Evolutionary conservation across 2,797 vertebrate genomes (phyloP).

Genomic region (Microchirus variegatus): DNA sequence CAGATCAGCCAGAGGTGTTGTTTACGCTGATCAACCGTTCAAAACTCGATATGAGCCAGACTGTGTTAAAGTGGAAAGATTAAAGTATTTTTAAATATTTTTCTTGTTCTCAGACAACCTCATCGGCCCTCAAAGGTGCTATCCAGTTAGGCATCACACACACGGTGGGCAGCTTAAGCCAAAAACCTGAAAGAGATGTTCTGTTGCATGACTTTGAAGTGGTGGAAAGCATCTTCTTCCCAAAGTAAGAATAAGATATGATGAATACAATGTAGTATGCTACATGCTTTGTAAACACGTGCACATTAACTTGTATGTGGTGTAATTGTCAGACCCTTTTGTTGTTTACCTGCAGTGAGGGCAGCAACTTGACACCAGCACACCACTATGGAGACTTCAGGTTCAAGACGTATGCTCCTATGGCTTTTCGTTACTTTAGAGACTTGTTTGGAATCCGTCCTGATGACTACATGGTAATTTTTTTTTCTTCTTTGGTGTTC

Average conservation of each 20-base stretch:
- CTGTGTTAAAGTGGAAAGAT: not conserved
- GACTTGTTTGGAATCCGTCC: constrained; percentile 96
- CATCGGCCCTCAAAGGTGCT: constrained; percentile 92
- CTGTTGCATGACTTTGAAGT: constrained; percentile 98
- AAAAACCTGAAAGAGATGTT: constrained; percentile 94
- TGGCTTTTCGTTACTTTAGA: constrained; percentile 96
- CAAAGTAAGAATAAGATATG: constrained; percentile 76
- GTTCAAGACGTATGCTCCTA: constrained; percentile 96
- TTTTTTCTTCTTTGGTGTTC: constrained; percentile 4
- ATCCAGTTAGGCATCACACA: constrained; percentile 95
- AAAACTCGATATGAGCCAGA: too few species aligned
- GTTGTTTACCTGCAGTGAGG: constrained; percentile 82
- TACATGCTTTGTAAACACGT: too few species aligned
- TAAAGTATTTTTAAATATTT: not conserved
- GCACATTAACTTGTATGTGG: too few species aligned
- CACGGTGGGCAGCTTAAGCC: constrained; percentile 93
- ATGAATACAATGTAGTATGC: not conserved
- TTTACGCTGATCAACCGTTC: too few species aligned
- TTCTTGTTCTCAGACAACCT: constrained; percentile 85
- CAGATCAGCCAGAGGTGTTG: too few species aligned
- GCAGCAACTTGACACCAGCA: constrained; percentile 93
- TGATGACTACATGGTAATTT: constrained; percentile 92
- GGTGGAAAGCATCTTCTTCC: constrained; percentile 96
- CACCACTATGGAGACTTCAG: constrained; percentile 96
- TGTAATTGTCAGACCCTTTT: constrained; percentile 13